Base-by-base conservation (phyloP, 2,797 vertebrate genomes). In the Clarias fuscus region DNA sequence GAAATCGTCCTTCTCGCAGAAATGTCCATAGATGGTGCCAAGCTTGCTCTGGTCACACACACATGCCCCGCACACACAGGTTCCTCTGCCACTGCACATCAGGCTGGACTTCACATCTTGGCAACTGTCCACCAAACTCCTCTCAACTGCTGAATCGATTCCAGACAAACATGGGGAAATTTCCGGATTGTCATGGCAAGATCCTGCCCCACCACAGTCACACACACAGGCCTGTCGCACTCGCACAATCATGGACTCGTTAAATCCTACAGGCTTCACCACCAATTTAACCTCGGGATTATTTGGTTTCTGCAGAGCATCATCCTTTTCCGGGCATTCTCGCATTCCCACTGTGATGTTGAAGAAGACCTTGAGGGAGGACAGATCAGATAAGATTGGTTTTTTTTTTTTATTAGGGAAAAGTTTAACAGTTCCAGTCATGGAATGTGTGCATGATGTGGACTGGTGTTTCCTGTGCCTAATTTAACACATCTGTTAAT, bases 1-100 rank as follows among this genome's bases (percentile, higher is more conserved):
- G 93, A 98, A 99, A 90, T 98, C 96, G 65, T 99, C 98, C 86
- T 95, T 96, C 93, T 99, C 96, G 85, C 98, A 99, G 94, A 97
- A 96, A 93, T 95, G 96, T 88, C 98, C 98, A 40, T 97, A 97
- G 3, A 98, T 91, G 72, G 90, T 95, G 85, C 98, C 98, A 13
- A 98, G 94, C 81, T 95, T 95, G 91, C 91, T 97, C 91, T 91
- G 94, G 84, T 97, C 95, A 90, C 98, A 99, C 92, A 96, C 92
- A 93, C 98, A 99, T 91, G 91, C 95, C n/a, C 97, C 98, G 43
- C 96, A 98, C 86, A 95, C 87, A 75, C 98, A 99, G 80, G 93
- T 92, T 75, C 98, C 98, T 80, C 95, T 95, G 5, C 96, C 96
- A 0, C 96, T 97, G 94, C 98, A 99, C 86, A 95, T 90, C 65